Base-by-base conservation (phyloP, 2,888 invertebrate species). In the Coecobrya sp. region DNA sequence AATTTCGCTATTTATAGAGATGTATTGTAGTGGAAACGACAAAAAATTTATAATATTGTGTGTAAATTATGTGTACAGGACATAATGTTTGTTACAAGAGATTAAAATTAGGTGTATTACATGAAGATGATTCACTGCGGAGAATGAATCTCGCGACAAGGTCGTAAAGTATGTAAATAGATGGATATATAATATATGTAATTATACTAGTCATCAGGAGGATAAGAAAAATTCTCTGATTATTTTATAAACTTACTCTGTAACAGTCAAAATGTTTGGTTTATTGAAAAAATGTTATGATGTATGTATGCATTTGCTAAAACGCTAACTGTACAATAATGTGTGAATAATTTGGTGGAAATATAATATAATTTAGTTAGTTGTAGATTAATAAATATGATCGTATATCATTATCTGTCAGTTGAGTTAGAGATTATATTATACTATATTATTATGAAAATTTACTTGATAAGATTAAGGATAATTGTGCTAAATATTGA, bases 91-190 rank as follows among this genome's bases (percentile, higher is more conserved):
- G 81, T 81, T 81, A 81, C 81, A 30, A 55, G 81, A 81, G 81
- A 81, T 81, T 81, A 30, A 52, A 30, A 49, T 68, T 73, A 45
- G 42, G 36, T 73, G 16, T 36, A 45, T 42, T 19, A 42, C 19
- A 73, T 73, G 42, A 73, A 36, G 70, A 70, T 70, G 73, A 73
- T 73, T 73, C 73, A 73, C 73, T 73, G 30, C 68, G 73, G 73
- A 73, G 73, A 73, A 73, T 19, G 73, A 73, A 73, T 73, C 73
- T 73, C 73, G 73, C 73, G 73, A 73, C 73, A 42, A 19, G 45
- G 36, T 68, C 68, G 68, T 19, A 73, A 42, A 42, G 19, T 73
- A 42, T 73, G 73, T 73, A 73, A 19, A 73, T 73, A 42, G 42
- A 19, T 42, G 7, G 73, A 73, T 68, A 68, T 68, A 59, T 65